Percentiles rank a stretch among this genome's conserved stretches.
These are phyloP conservation scores for Portunus trituberculatus DNA, from an alignment of 1,140 invertebrate species.

Conservation along the genomic window DNA sequence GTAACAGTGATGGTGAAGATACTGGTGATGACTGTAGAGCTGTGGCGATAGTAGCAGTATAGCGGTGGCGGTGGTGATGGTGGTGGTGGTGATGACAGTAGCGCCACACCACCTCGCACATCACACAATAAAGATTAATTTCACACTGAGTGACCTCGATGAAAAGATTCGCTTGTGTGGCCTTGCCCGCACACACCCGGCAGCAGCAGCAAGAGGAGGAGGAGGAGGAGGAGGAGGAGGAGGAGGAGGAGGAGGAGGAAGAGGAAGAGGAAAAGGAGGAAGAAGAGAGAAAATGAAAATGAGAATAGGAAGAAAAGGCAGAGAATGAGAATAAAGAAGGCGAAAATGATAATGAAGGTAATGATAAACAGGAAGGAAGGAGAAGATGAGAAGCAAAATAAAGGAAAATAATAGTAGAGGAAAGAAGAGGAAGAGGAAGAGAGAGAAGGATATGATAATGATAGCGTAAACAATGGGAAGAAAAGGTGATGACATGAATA, in stretches of 20 bases:
- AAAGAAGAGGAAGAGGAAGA: neutral
- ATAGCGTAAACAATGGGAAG: too few species aligned
- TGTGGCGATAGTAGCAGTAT: neutral
- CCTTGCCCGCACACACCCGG: neutral
- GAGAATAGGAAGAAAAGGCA: neutral
- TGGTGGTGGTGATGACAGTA: neutral
- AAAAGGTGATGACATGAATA: neutral
- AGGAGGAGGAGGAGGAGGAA: neutral
- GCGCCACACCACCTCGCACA: neutral
- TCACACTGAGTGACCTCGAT: slow-evolving; percentile 47
- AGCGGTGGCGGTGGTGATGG: neutral
- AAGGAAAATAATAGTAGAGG: neutral
- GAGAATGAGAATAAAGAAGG: neutral
- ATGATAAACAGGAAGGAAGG: neutral
- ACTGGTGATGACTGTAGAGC: neutral
- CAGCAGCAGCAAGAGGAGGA: neutral
- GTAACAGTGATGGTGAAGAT: neutral
- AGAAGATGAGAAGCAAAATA: neutral
- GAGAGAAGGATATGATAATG: neutral
- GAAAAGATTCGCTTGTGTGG: slow-evolving; percentile 63
- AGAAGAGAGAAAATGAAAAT: neutral
- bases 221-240: neutral
- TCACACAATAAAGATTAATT: slow-evolving; percentile 70
- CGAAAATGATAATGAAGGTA: neutral
- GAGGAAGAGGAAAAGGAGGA: too few species aligned